phyloP scores from a whole-genome alignment of 2,797 vertebrate species.

The Muscicapa striata region DNA sequence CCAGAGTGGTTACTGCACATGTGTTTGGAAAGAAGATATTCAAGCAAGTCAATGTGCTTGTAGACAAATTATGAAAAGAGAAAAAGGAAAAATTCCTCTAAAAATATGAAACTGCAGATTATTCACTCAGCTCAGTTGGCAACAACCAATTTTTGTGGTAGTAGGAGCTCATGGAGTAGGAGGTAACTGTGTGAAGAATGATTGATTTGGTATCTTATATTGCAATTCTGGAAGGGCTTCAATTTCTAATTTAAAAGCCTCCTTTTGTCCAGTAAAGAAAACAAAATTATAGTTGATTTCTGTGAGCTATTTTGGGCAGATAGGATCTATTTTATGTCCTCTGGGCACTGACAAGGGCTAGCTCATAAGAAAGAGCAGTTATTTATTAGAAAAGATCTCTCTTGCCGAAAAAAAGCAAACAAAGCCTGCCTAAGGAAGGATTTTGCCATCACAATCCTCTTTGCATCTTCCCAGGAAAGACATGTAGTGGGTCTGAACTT shows the following conservation, averaged over 20 bases:
- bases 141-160: constrained; percentile 37
- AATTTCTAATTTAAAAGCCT: constrained; percentile 50
- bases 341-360: background rate
- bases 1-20: background rate
- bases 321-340: background rate
- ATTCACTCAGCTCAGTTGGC: constrained; percentile 24
- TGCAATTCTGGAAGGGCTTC: constrained; percentile 49
- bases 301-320: constrained; percentile 12
- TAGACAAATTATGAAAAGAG: constrained; percentile 16
- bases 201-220: constrained; percentile 48
- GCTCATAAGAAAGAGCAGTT: background rate
- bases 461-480: background rate
- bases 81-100: background rate
- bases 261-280: constrained; percentile 20
- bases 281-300: constrained; percentile 10
- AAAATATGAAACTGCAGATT: constrained; percentile 28
- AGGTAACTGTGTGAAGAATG: constrained; percentile 38
- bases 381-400: background rate
- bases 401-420: background rate
- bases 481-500: background rate
- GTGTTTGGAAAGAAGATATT: background rate
- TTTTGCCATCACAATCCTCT: background rate
- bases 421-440: background rate
- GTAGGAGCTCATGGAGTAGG: constrained; percentile 43
- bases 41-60: background rate